Evolutionary conservation across 2,797 vertebrate genomes (phyloP), one percentile per base, ranked within the genome.

Genomic region (Sebastolobus altivelis): DNA sequence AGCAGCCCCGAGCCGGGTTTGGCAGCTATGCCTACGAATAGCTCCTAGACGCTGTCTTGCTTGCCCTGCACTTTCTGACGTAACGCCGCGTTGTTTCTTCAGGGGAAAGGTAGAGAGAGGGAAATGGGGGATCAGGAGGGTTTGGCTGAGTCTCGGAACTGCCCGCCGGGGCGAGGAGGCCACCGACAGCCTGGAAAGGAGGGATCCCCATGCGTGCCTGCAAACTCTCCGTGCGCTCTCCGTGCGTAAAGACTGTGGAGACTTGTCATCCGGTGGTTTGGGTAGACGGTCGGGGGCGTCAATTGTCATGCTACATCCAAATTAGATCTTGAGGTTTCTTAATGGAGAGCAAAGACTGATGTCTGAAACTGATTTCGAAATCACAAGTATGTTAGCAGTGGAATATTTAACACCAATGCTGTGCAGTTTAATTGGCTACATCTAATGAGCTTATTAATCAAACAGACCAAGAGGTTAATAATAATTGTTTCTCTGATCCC

Each of bases 51-150:
- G 88, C 92, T 87, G 91, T 93, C 93, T 94, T 95, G 95, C 95
- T 95, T 93, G 94, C 90, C 89, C 89, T 94, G 95, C 95, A 95
- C 89, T 94, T 95, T 95, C 91, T 96, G 96, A 97, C 95, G 95
- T 95, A 95, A 95, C 92, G 87, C 89, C 85, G 88, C 85, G 76
- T 93, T 82, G 86, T 93, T 93, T 93, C 93, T 95, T 93, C 93
- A 88, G 87, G 72, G 86, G 88, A 93, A 95, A 93, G 92, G 88
- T 93, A 79, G 91, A 89, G 91, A 91, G 91, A 91, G 91, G 86
- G 88, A 87, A 88, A 75, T 35, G 71, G 82, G 87, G 90, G 85
- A 81, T 81, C 73, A 38, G 76, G 82, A 81, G 78, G 77, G 82
- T 78, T 88, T 90, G 88, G 73, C 85, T 87, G 81, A 84, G 86